Evolutionary conservation across 2,113 vertebrate species (phyloP), one percentile per base, ranked within the genome.

Genomic region (Apteryx owenii): DNA sequence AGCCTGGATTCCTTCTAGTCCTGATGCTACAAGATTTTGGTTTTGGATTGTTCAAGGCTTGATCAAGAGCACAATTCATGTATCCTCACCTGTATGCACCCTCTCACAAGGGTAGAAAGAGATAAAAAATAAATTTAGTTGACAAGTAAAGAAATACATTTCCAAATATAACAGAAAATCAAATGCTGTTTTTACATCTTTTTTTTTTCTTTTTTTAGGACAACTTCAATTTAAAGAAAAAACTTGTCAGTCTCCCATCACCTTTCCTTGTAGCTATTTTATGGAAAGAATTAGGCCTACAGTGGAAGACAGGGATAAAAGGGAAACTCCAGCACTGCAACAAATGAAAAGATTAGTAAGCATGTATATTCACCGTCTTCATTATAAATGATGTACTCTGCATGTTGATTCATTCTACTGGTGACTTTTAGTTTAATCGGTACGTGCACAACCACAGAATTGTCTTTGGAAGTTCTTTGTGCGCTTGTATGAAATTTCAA

Each of bases 391-490:
- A 89, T 48, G 77, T 85, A 90, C 86, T 93, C 42, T 72, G 20
- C 62, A 88, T 77, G 22, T 38, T 12, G 5, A 85, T 89, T 91
- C 38, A 91, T 94, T 97, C 54, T 91, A 36, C 54, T 29, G 17
- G 64, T 75, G 85, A 95, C 14, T 95, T 82, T 80, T 33, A 5
- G 48, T 75, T 93, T 95, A 61, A 95, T 29, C 31, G 88, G 28
- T 79, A 23, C 12, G 13, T 42, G 4, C 53, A 56, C 56, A 91
- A 78, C 23, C 48, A 76, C 73, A 91, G 62, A 90, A 81, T 76
- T 93, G 31, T 72, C 77, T 92, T 82, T 82, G 58, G 42, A 96
- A 88, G 26, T 51, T 93, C 44, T 94, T 96, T 90, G 44, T 88
- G 26, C 81, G 16, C 77, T 92, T 89, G 36, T 60, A 77, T 10